A percentile compares a stretch with the other conserved stretches of the same genome.
Evolutionary conservation across 1,140 invertebrate species (phyloP).

Genomic region (Leptopilina boulardi): DNA sequence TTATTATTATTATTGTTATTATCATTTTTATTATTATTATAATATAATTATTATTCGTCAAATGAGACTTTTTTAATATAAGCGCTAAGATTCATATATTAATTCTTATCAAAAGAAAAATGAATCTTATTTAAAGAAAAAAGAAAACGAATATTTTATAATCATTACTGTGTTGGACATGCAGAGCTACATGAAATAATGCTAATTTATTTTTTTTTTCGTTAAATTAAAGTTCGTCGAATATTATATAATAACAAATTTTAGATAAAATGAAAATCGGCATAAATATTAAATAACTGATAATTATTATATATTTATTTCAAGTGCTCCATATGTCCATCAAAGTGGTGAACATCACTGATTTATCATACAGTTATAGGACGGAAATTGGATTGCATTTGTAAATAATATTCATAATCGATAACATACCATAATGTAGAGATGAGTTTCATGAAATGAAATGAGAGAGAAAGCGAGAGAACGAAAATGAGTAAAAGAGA

Average conservation of each 20-base stretch:
- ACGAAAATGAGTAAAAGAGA: too few relatives aligned
- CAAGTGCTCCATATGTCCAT: not conserved
- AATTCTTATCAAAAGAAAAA: too few relatives aligned
- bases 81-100: too few relatives aligned
- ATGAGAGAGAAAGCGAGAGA: slow-evolving; percentile 28
- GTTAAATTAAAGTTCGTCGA: not conserved
- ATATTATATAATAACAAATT: not conserved
- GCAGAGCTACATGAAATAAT: too few relatives aligned
- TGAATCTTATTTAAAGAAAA: too few relatives aligned
- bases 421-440: slow-evolving; percentile 63
- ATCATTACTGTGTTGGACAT: too few relatives aligned
- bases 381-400: slow-evolving; percentile 53
- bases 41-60: too few relatives aligned
- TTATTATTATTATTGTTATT: too few relatives aligned
- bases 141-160: too few relatives aligned
- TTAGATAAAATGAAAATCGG: not conserved
- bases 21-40: too few relatives aligned
- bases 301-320: not conserved
- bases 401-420: slow-evolving; percentile 64
- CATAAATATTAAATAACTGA: not conserved
- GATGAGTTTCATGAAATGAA: slow-evolving; percentile 39
- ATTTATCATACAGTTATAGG: slow-evolving; percentile 51
- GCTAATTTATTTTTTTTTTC: not conserved
- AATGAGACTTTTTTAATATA: too few relatives aligned
- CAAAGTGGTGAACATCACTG: slow-evolving; percentile 50